Base-by-base conservation (phyloP, 1,140 invertebrate species). In the Solenopsis invicta region DNA sequence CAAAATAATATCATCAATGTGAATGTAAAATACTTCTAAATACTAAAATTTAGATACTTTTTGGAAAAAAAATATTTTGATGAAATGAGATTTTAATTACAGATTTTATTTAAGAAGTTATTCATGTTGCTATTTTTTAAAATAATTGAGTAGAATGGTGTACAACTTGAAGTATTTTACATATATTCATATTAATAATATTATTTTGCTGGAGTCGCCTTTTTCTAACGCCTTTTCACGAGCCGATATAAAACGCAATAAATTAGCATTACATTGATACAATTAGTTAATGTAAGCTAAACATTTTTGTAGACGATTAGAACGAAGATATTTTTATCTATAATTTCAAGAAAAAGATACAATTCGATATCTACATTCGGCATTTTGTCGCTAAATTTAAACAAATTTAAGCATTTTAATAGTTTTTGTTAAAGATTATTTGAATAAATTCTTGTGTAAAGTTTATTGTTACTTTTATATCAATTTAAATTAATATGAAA, bases 251-350 rank as follows among this genome's bases (percentile, higher is more conserved):
- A 48, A 45, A 18, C 10, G 16, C 5, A 21, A 71, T 74, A 59
- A 82, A 48, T 59, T 82, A 50, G 34, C 61, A 82, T 82, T 82
- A 82, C 21, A 48, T 61, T 61, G 67, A 82, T 59, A 74, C 54
- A 61, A 34, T 69, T 45, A 34, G 34, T 81, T 81, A 24, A 69
- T 54, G n/a, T 69, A 13, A 21, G 1, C 13, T 69, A 13, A 21
- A 4, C 4, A 59, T 56, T 21, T 71, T 69, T 12, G 21, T 9
- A 56, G 16, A 24, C 34, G 48, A 80, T 69, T 81, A 81, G 5
- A 16, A 13, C 21, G 13, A 45, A 16, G 64, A 45, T 71, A 67
- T 45, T 52, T 3, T 59, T 1, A 37, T 67, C 16, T 81, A 62
- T 76, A 21, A 56, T 2, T 9, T 18, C 1, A 4, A 48, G 5